Evolutionary conservation across 2,888 invertebrate species (phyloP), one percentile per base, ranked within the genome.

Genomic region (Keiferia lycopersicella): DNA sequence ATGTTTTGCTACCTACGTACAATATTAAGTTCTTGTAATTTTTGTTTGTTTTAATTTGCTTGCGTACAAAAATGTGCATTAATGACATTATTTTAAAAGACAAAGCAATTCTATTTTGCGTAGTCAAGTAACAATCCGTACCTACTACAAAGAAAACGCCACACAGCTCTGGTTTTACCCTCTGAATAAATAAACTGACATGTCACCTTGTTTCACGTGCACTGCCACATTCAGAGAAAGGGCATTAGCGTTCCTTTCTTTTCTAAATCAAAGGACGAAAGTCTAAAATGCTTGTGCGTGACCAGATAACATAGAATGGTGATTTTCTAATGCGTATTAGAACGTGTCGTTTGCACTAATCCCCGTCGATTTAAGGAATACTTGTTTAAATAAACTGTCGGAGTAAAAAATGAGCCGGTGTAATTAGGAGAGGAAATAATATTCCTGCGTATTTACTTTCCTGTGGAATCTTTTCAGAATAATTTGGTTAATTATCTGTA

Each of bases 311-410:
- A n/a, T 61, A 65, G 61, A 3, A 38, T 67, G 64, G 65, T 50
- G 64, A 41, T 68, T 69, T 71, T 69, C 72, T 71, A 68, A 69
- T 72, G 70, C 72, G 70, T 76, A 73, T 76, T 79, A 79, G 82
- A 73, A 80, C 77, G 81, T 88, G 89, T 88, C 88, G 83, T 87
- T 87, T 87, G 84, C 89, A 89, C 88, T 81, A 83, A 85, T 88
- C 86, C 79, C 78, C 78, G 87, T 87, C 86, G 80, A 75, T 82
- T 86, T 84, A 84, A 80, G 77, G 82, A 80, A 87, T 87, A 84
- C 82, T 80, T 82, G 75, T 79, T 79, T 75, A 77, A 81, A 80
- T 81, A 82, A 83, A 30, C 78, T 76, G 73, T 70, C 65, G 72
- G 73, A 69, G 71, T 78, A 77, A 81, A 76, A 76, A 76, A 79